A percentile compares a stretch with the other conserved stretches of the same genome.
Evolutionary conservation across 2,797 vertebrate genomes (phyloP).

Genomic region (Typhlichthys subterraneus): DNA sequence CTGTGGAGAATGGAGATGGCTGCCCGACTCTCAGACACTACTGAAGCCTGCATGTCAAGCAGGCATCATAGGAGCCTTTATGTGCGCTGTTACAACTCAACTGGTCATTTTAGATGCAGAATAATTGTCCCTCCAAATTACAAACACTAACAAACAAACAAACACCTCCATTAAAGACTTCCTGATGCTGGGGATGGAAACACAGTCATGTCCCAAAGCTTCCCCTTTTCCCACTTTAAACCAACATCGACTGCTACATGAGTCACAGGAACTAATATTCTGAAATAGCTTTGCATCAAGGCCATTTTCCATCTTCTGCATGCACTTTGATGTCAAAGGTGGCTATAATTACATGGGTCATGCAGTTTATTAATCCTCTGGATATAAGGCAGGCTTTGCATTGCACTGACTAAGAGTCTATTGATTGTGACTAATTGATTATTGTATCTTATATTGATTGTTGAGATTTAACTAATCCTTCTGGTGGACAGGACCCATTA

Average conservation of each 20-base stretch:
- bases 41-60: slow-evolving; percentile 59
- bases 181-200: slow-evolving; percentile 33
- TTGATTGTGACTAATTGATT: slow-evolving; percentile 24
- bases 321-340: neutral
- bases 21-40: slow-evolving; percentile 66
- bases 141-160: slow-evolving; percentile 30
- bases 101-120: slow-evolving; percentile 24
- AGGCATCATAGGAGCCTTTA: slow-evolving; percentile 57
- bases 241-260: slow-evolving; percentile 57
- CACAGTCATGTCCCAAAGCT: slow-evolving; percentile 7
- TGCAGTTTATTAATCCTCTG: slow-evolving; percentile 32
- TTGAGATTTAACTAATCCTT: slow-evolving; percentile 38
- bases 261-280: slow-evolving; percentile 48
- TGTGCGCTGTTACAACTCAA: slow-evolving; percentile 29
- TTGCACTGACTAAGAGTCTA: slow-evolving; percentile 22
- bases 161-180: slow-evolving; percentile 9
- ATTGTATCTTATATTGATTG: slow-evolving; percentile 1
- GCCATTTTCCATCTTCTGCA: slow-evolving; percentile 41
- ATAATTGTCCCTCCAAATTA: slow-evolving; percentile 13
- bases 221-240: slow-evolving; percentile 51
- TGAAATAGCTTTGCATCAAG: slow-evolving; percentile 52
- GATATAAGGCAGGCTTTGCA: slow-evolving; percentile 9
- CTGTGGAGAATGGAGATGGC: slow-evolving; percentile 60
- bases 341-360: slow-evolving; percentile 16
- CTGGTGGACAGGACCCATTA: slow-evolving; percentile 25